Evolutionary conservation across 2,797 vertebrate genomes (phyloP), one percentile per base, ranked within the genome.

Genomic region (Schizothorax lantsangensis): DNA sequence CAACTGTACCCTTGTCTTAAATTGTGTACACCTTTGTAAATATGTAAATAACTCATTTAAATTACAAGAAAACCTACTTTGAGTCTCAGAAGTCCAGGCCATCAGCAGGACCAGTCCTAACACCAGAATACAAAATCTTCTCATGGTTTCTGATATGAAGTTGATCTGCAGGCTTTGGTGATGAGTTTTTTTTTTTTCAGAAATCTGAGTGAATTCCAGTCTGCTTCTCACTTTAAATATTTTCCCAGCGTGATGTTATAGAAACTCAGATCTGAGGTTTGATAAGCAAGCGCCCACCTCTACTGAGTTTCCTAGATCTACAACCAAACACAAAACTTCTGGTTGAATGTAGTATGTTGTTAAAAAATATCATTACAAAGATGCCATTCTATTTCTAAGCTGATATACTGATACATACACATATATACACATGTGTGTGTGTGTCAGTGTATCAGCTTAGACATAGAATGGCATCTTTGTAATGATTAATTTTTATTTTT

Each of bases 71-170:
- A 47, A 87, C 92, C 92, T 83, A 93, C 92, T 83, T 0, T 83
- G 47, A 88, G 90, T 86, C 0, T 88, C 0, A 23, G 81, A 78
- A 85, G 40, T 81, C 57, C 38, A 59, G 36, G 52, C 21, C 21
- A 68, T 5, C 57, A 91, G 30, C 8, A 92, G 85, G 74, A 90
- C 71, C 84, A 91, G 84, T n/a, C 86, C 86, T n/a, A 92, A 43
- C 10, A 68, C 40, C 7, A 92, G 71, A 69, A 85, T 75, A 89
- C 14, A 23, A 52, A 6, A 38, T 19, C 72, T 87, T 85, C 89
- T 92, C 88, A 90, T 91, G 64, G 30, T 89, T 88, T 84, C n/a
- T 43, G 40, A 62, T 40, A 15, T 15, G 15, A 57, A 66, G 69
- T 40, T 52, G 64, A 36, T 52, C 23, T 64, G 11, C 23, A 64